Percentiles rank a stretch among this genome's conserved stretches.
These are phyloP conservation scores for Aradophagus sp. DNA, from an alignment of 1,140 invertebrate genomes.

Conservation along the genomic window DNA sequence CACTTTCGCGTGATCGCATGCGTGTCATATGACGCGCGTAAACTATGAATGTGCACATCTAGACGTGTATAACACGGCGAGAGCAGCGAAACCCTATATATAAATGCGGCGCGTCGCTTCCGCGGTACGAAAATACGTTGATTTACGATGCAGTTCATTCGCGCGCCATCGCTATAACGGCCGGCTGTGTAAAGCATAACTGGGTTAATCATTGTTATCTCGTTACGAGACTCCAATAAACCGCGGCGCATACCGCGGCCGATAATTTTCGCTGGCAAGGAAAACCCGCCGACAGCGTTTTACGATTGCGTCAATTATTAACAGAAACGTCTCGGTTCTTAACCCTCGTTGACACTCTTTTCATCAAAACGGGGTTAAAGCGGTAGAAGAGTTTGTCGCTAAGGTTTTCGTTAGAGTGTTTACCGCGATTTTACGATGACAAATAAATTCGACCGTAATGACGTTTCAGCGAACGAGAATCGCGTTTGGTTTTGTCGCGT, in stretches of 20 bases:
- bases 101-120: constrained; percentile 65
- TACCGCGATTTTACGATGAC: no score
- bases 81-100: constrained; percentile 52
- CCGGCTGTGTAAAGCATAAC: constrained; percentile 42
- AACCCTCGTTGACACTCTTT: no score
- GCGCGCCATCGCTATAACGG: constrained; percentile 28
- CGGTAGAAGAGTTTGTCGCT: no score
- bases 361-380: no score
- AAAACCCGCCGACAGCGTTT: no score
- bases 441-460: no score
- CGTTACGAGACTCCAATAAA: constrained; percentile 25
- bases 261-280: no score
- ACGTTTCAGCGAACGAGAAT: no score
- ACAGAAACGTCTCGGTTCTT: no score
- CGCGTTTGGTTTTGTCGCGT: constrained; percentile 1
- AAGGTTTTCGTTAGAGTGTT: no score
- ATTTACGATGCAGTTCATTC: constrained; percentile 63
- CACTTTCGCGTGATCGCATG: constrained; percentile 42
- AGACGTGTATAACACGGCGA: constrained; percentile 4
- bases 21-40: constrained; percentile 41
- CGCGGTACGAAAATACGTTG: constrained; percentile 70
- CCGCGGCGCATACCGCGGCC: no score
- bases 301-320: no score
- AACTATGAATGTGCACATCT: constrained; percentile 21
- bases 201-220: constrained; percentile 64